Conservation (phyloP, 1,140 invertebrate genomes). For the Drosophila pruinosa region DNA sequence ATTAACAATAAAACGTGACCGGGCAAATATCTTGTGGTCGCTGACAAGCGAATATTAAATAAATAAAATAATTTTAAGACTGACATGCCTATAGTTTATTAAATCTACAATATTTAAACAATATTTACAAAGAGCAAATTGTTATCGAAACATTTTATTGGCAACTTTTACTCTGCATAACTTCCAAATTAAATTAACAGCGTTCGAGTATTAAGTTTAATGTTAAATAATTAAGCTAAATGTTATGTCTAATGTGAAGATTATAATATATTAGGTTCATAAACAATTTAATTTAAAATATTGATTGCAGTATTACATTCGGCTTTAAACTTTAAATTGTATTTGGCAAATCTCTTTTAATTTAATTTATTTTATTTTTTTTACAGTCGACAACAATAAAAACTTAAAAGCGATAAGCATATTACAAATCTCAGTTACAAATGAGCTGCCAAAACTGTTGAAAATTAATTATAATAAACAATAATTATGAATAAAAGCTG, state of each 20-base stretch:
- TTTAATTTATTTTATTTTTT: conserved; percentile 22
- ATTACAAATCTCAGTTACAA: conserved; percentile 70
- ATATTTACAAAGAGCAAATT: background rate
- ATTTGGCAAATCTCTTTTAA: conserved; percentile 16
- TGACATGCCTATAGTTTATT: background rate
- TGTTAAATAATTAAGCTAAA: background rate
- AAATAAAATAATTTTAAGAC: conserved; percentile 5
- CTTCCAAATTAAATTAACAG: background rate
- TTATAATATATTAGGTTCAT: conserved; percentile 15
- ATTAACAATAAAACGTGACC: conserved; percentile 81
- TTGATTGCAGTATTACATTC: no score
- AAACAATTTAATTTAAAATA: conserved; percentile 8
- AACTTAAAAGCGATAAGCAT: conserved; percentile 31
- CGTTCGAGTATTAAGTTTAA: background rate
- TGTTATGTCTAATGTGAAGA: background rate
- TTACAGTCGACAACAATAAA: background rate
- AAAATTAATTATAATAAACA: conserved; percentile 68
- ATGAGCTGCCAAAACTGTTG: conserved; percentile 67
- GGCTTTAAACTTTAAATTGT: background rate
- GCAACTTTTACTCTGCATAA: background rate
- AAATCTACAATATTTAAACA: background rate
- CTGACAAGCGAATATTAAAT: conserved; percentile 15
- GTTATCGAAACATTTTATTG: background rate
- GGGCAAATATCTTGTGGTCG: conserved; percentile 58
- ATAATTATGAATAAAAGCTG: conserved; percentile 52